Base-by-base conservation (phyloP, 2,113 vertebrate genomes). In the Alaudala cheleensis region DNA sequence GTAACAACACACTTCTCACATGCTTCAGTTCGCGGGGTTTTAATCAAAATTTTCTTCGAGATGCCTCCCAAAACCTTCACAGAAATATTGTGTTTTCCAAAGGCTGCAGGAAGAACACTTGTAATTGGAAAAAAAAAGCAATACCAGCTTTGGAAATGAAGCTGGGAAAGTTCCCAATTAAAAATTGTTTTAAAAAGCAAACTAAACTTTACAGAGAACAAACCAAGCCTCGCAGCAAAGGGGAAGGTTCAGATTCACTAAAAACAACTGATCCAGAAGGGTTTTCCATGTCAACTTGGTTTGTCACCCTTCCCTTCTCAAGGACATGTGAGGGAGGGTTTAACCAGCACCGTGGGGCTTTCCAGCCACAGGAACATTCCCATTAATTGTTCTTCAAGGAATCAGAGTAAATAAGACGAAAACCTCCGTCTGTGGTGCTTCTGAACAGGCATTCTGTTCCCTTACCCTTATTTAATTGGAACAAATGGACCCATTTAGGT, bases 41-140 rank as follows among this genome's bases (percentile, higher is more conserved):
- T 95, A 89, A 95, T 84, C 57, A 91, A 91, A 79, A 53, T 85
- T 69, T 91, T n/a, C 74, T 91, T 84, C 58, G 50, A 92, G 78
- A 85, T 28, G 21, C 50, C 88, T 93, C 61, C 88, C 71, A 37
- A 82, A 95, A 58, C 61, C 44, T 42, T 73, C 44, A 39, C 26
- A 54, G 90, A 73, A 91, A 95, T 77, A 73, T 23, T 69, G 72
- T 23, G 26, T 73, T 93, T 94, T 92, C 78, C 70, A 88, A 91
- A 89, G 34, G 86, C 77, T 76, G 57, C 42, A 49, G 64, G 64
- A 93, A 73, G 44, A 88, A 42, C n/a, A 53, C 14, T 21, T 40
- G 15, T 60, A 91, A 84, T 49, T 79, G 47, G 39, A 53, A 84
- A 74, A 65, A 65, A 76, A 81, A 65, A 49, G 17, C 54, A 86